Base-by-base conservation (phyloP, 2,113 vertebrate genomes). In the Corythaixoides concolor region DNA sequence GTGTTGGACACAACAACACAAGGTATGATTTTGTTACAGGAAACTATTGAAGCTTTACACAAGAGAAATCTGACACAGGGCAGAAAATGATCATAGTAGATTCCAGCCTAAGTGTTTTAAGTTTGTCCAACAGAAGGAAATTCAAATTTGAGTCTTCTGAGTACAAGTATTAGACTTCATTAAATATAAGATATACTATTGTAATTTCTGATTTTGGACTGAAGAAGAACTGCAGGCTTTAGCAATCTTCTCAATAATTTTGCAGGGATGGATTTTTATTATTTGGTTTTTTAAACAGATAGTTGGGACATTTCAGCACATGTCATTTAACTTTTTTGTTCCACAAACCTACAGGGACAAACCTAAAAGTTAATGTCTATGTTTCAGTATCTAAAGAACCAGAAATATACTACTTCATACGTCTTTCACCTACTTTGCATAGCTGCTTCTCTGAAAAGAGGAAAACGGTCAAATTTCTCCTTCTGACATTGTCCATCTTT, bases 1-100 rank as follows among this genome's bases (percentile, higher is more conserved):
- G 20, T 19, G 7, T 10, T 0, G 1, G n/a, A 8, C 64, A 12
- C 45, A 83, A 18, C n/a, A 63, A 16, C 8, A 21, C 8, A 18
- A 62, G 4, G 35, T 32, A 19, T 17, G 5, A 8, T 28, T 90
- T 35, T 62, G n/a, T 43, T 63, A 24, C 2, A 53, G 26, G 21
- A 68, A 68, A n/a, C 26, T 26, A 5, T 3, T 35, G 53, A 7
- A 83, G 33, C 11, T 74, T 68, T 43, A 26, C 8, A 20, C 12
- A 9, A n/a, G 22, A 59, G 21, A 77, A 73, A 41, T 11, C 14
- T 58, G 17, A 35, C 66, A 37, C 8, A 43, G 17, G 8, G 20
- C 37, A 87, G 47, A 14, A 0, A 21, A 12, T 9, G 32, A 45
- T 28, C 2, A 35, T 22, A 21, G 45, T 78, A 66, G 60, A 64